A percentile compares a stretch with the other conserved stretches of the same genome.
phyloP scores from a whole-genome alignment of 2,113 vertebrate species.

The Collichthys lucidus region DNA sequence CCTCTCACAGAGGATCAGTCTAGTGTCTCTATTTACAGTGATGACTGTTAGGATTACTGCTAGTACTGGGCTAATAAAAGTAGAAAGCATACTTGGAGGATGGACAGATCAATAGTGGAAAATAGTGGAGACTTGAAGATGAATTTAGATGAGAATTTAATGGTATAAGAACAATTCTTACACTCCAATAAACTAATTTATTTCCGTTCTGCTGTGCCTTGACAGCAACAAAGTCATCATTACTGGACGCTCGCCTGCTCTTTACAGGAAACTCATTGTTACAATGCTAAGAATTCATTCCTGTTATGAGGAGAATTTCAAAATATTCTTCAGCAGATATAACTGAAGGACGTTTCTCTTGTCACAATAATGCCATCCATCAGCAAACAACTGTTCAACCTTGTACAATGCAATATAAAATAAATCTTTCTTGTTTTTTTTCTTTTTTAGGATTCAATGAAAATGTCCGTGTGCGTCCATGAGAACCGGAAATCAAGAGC shows the following conservation, averaged over 20 bases:
- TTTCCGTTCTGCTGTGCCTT: background rate
- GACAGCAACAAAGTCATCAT: background rate
- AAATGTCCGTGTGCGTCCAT: slow-evolving; percentile 90
- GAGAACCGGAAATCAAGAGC: slow-evolving; percentile 89
- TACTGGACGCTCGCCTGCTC: background rate
- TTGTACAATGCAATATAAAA: background rate
- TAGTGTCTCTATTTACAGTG: slow-evolving; percentile 4
- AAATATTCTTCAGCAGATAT: background rate
- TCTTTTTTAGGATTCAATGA: slow-evolving; percentile 86
- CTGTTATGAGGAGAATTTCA: background rate
- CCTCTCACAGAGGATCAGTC: slow-evolving; percentile 13
- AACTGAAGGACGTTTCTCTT: background rate
- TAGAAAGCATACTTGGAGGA: background rate
- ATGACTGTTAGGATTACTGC: background rate
- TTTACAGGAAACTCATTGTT: slow-evolving; percentile 6
- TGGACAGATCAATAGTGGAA: background rate
- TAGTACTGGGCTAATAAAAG: background rate
- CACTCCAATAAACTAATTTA: background rate
- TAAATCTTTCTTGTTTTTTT: slow-evolving; percentile 12
- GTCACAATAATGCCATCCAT: background rate
- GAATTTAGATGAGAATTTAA: background rate
- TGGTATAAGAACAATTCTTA: background rate
- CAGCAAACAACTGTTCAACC: background rate
- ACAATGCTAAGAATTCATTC: no score
- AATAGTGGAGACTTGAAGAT: background rate